Base-by-base conservation (phyloP, 1,140 invertebrate species). In the Halesus radiatus region DNA sequence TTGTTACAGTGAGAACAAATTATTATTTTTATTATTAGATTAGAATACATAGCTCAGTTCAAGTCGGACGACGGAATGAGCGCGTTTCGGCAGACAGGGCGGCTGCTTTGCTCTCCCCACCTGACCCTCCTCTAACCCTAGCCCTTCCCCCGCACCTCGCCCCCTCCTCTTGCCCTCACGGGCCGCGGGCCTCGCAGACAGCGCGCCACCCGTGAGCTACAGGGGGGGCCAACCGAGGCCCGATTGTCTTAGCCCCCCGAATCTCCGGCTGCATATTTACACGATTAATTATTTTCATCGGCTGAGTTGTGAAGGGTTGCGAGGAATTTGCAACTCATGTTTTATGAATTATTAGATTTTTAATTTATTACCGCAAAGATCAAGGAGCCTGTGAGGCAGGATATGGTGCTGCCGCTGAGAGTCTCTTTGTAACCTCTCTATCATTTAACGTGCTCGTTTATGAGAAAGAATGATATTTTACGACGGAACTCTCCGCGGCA, bases 71-170 rank as follows among this genome's bases (percentile, higher is more conserved):
- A 72, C 68, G 68, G 45, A 72, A 72, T 52, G 5, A 54, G 45
- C 23, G 8, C 68, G 68, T 72, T 52, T 72, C 68, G 22, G 68
- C 68, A 72, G 68, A 72, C 68, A 72, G 68, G 68, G 68, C 68
- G 68, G 68, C 68, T 52, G 68, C 68, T 72, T 72, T 72, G 45
- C n/a, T 15, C 68, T 22, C 45, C 50, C 45, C 45, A 8, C 37
- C 45, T 10, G 45, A 22, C 29, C 62, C 37, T 45, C 37, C 60
- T 29, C 20, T 23, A 18, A 18, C 18, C 60, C 20, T 16, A 8
- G 20, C 18, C 23, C 60, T 45, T 22, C 62, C 26, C 26, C 62
- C 62, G 22, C 58, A 62, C 10, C n/a, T 18, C 58, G 16, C 16
- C 10, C 16, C 58, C 16, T 2, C n/a, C 58, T 3, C 18, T 5